Conservation (phyloP, 2,888 invertebrate genomes). For the Thymelicus acteon region DNA sequence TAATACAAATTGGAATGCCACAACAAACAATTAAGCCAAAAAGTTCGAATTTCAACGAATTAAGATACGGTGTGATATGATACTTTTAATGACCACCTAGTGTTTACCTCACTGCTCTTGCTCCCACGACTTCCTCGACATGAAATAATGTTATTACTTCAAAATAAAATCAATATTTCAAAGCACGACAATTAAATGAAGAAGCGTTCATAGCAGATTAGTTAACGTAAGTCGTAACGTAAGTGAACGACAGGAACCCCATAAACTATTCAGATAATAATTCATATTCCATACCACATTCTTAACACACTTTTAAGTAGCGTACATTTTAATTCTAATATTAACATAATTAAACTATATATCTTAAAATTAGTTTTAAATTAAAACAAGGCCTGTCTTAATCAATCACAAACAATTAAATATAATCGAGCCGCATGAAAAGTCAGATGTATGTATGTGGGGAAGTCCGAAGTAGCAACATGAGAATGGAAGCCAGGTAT, state of each 20-base stretch:
- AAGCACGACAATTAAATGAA: no score
- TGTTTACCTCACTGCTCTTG: no score
- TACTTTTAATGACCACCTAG: constrained; percentile 24
- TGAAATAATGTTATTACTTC: no score
- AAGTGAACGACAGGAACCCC: no score
- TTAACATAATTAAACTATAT: constrained; percentile 4
- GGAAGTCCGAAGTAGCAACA: constrained; percentile 19
- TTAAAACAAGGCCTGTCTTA: background rate
- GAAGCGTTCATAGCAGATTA: no score
- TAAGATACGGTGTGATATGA: constrained; percentile 28
- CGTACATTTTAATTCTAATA: background rate
- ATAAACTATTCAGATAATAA: no score
- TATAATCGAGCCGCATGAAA: background rate
- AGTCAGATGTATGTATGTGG: constrained; percentile 4
- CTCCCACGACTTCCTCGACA: no score
- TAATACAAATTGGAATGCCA: background rate
- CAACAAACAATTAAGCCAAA: constrained; percentile 27
- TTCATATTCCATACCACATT: no score
- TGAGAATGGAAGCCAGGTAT: constrained; percentile 40
- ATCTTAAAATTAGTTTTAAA: background rate
- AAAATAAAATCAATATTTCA: no score
- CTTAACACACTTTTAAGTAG: no score
- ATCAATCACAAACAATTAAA: constrained; percentile 9
- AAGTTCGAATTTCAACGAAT: constrained; percentile 28
- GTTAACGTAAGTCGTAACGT: no score